These are phyloP conservation scores for Chitala chitala DNA, from an alignment of 2,113 vertebrate species.

Conservation along the genomic window DNA sequence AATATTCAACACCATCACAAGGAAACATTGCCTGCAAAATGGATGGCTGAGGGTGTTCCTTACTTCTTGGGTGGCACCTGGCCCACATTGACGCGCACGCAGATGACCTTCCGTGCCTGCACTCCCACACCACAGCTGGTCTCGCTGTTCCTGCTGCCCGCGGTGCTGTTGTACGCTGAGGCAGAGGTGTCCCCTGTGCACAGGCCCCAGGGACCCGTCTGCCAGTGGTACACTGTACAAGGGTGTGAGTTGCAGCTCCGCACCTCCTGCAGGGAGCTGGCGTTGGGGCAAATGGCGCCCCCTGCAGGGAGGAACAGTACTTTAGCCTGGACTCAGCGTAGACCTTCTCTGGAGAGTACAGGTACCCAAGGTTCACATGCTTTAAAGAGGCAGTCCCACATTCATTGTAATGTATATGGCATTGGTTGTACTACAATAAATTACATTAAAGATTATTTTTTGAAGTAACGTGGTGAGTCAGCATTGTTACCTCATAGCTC, in stretches of 20 bases:
- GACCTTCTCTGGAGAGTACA: background rate
- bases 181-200: constrained; percentile 84
- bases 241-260: constrained; percentile 91
- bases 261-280: constrained; percentile 77
- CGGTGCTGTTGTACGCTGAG: constrained; percentile 70
- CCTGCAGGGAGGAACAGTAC: constrained; percentile 53
- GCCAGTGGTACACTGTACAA: constrained; percentile 96
- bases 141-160: constrained; percentile 54
- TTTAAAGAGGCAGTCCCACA: too few species aligned
- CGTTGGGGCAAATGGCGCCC: constrained; percentile 80
- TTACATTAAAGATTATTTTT: too few species aligned
- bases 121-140: constrained; percentile 78
- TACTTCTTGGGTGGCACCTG: constrained; percentile 98
- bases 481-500: too few species aligned
- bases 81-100: constrained; percentile 92
- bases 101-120: constrained; percentile 97
- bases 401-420: too few species aligned
- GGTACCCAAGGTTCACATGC: too few species aligned
- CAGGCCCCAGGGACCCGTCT: constrained; percentile 83
- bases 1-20: too few species aligned
- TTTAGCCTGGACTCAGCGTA: background rate
- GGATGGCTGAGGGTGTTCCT: too few species aligned
- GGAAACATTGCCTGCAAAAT: too few species aligned
- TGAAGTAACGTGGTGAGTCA: too few species aligned
- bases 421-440: too few species aligned